Conservation (phyloP, 2,888 invertebrate species). For the Melinaea menophilus region DNA sequence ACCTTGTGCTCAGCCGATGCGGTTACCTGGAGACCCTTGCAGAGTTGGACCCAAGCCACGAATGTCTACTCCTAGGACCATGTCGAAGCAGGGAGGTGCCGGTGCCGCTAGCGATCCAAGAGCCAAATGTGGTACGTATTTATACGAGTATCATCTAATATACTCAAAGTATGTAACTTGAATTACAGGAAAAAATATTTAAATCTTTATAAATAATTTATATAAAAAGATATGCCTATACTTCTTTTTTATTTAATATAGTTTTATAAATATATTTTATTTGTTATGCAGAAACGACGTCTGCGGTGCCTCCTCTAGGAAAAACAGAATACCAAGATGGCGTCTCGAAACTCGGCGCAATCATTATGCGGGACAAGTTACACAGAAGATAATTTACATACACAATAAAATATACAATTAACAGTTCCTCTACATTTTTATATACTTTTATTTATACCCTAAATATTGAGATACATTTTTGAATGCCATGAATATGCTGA, state of each 20-base stretch:
- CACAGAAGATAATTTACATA: conserved; percentile 56
- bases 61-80: conserved; percentile 52
- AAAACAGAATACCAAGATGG: conserved; percentile 81
- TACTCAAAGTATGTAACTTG: too few relatives aligned
- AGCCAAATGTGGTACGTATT: conserved; percentile 58
- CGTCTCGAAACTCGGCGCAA: conserved; percentile 78
- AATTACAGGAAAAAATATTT: too few relatives aligned
- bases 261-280: not conserved
- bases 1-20: conserved; percentile 77
- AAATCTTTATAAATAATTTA: too few relatives aligned
- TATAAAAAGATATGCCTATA: not conserved
- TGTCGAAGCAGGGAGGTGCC: conserved; percentile 56
- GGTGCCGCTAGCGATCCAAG: conserved; percentile 49
- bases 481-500: too few relatives aligned
- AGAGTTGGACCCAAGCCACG: conserved; percentile 69
- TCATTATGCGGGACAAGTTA: conserved; percentile 79
- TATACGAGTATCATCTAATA: too few relatives aligned
- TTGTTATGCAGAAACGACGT: conserved; percentile 53
- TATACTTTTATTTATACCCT: not conserved
- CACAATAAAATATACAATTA: not conserved
- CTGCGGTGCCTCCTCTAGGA: conserved; percentile 68
- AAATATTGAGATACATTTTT: not conserved
- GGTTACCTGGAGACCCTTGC: conserved; percentile 78
- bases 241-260: not conserved
- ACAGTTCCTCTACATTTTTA: not conserved